Conservation (phyloP, 2,797 vertebrate species). For the Myotis vivesi region DNA sequence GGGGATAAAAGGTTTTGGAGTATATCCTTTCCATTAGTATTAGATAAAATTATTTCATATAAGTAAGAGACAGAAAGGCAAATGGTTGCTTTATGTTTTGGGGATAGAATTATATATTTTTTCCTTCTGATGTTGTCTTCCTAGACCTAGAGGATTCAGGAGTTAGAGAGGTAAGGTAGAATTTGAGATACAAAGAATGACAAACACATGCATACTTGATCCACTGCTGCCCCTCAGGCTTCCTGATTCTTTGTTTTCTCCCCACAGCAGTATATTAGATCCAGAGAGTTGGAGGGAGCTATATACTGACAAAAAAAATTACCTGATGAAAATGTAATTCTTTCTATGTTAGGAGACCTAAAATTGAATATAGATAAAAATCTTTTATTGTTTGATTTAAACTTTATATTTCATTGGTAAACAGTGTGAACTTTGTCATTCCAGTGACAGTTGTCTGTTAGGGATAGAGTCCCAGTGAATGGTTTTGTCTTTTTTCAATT, state of each 20-base stretch:
- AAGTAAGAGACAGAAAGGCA: neutral
- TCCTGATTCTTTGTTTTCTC: slow-evolving; percentile 1
- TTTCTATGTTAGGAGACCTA: slow-evolving; percentile 43
- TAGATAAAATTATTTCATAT: slow-evolving; percentile 40
- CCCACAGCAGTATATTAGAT: neutral
- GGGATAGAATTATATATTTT: slow-evolving; percentile 33
- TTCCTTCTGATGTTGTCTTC: neutral
- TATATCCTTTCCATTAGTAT: neutral
- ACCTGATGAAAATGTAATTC: slow-evolving; percentile 36
- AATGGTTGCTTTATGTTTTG: neutral
- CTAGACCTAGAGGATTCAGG: neutral
- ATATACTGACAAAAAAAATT: neutral
- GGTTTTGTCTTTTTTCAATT: neutral
- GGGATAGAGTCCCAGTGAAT: neutral
- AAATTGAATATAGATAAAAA: slow-evolving; percentile 39
- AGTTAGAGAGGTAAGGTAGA: slow-evolving; percentile 16
- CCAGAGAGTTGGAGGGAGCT: neutral
- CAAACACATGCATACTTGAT: slow-evolving; percentile 26
- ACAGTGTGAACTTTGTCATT: neutral
- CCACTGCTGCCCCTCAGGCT: neutral
- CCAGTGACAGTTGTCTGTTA: neutral
- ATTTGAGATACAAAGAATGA: slow-evolving; percentile 5
- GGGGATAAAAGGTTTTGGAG: neutral
- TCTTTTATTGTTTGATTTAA: slow-evolving; percentile 30
- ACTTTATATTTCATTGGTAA: slow-evolving; percentile 29